Evolutionary conservation across 2,888 invertebrate genomes (phyloP).

Genomic region (Unio pictorum): DNA sequence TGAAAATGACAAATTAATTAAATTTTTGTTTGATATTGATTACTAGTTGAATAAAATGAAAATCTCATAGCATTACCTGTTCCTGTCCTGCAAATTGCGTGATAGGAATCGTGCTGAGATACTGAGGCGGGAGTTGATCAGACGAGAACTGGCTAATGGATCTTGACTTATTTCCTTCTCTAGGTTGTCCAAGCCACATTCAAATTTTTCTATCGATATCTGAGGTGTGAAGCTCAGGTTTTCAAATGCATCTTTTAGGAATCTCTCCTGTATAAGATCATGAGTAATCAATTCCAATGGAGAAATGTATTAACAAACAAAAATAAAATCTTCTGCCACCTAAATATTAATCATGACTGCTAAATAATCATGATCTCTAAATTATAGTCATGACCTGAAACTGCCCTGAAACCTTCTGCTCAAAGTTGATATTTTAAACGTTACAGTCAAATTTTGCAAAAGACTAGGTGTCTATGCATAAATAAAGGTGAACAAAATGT

Average conservation of each 20-base stretch:
- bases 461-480: too few relatives aligned
- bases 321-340: too few relatives aligned
- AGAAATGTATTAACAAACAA: background rate
- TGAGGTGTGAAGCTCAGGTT: constrained; percentile 58
- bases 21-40: background rate
- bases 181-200: constrained; percentile 50
- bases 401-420: too few relatives aligned
- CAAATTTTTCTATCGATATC: constrained; percentile 52
- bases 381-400: too few relatives aligned
- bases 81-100: constrained; percentile 40
- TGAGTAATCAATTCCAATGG: background rate
- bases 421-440: too few relatives aligned
- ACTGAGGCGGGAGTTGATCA: constrained; percentile 53
- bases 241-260: constrained; percentile 63
- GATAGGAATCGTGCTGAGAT: constrained; percentile 65
- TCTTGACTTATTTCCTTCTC: constrained; percentile 45
- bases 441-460: too few relatives aligned
- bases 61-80: constrained; percentile 25
- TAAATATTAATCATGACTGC: too few relatives aligned
- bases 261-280: constrained; percentile 50
- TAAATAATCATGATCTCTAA: too few relatives aligned
- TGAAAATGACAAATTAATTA: background rate
- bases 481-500: too few relatives aligned
- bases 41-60: background rate
- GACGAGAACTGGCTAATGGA: constrained; percentile 14